Conservation (phyloP, 2,888 invertebrate genomes). For the Idaea aversata region DNA sequence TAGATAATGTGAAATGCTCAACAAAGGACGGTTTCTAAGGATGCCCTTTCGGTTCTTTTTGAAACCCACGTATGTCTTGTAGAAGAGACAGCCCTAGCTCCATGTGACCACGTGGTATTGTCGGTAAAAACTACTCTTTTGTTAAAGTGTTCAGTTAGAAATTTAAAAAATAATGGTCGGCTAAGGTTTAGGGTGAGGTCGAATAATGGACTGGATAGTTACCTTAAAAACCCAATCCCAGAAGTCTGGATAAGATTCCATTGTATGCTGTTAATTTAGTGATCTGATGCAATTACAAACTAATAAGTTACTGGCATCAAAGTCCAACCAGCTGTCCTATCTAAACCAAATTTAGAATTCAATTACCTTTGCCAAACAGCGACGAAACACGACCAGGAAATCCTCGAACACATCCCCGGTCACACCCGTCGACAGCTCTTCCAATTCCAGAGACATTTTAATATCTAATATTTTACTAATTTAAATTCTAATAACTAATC, state of each 20-base stretch:
- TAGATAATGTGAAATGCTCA: background rate
- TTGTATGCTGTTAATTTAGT: constrained; percentile 12
- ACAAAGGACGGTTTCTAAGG: background rate
- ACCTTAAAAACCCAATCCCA: constrained; percentile 62
- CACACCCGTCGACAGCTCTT: constrained; percentile 76
- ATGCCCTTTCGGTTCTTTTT: background rate
- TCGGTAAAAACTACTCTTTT: background rate
- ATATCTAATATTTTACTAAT: constrained; percentile 37
- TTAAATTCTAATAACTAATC: constrained; percentile 42
- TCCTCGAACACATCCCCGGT: constrained; percentile 88
- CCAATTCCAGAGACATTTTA: constrained; percentile 84
- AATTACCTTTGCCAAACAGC: constrained; percentile 85
- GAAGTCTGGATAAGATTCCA: constrained; percentile 53
- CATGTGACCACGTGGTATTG: background rate
- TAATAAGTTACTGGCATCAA: constrained; percentile 42
- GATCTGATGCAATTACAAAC: constrained; percentile 28
- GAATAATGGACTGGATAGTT: constrained; percentile 12
- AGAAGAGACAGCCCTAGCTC: background rate
- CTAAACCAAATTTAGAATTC: constrained; percentile 66
- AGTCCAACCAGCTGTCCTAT: constrained; percentile 35
- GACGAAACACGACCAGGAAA: constrained; percentile 85
- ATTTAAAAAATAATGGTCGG: background rate
- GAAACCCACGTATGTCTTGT: background rate
- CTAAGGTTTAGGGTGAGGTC: background rate
- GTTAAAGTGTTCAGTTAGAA: background rate